Conservation (phyloP, 2,113 vertebrate genomes). For the Hydropotes inermis region DNA sequence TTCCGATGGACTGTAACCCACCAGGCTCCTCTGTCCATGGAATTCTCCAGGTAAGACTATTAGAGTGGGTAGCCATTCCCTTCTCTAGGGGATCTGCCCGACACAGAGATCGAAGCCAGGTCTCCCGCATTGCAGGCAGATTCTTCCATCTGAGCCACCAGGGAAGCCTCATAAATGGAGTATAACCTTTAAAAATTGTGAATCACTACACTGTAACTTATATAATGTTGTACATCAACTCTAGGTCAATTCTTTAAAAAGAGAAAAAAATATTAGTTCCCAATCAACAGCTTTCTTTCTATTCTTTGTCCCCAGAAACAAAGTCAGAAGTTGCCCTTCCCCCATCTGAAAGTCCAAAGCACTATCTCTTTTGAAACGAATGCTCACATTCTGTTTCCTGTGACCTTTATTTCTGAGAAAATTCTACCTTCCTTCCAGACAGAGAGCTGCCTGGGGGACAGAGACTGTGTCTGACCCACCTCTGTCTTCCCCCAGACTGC, state of each 20-base stretch:
- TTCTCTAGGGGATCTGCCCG: neutral
- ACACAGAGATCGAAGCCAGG: neutral
- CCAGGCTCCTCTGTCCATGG: neutral
- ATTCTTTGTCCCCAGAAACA: neutral
- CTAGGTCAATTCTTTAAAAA: neutral
- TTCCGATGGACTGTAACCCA: neutral
- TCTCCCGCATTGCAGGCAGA: neutral
- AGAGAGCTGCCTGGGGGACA: neutral
- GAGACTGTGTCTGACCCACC: neutral
- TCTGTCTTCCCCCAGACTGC: neutral
- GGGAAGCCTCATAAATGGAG: neutral
- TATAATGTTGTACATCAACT: neutral
- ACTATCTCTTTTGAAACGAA: neutral
- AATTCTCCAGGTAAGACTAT: neutral
- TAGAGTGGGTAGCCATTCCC: neutral
- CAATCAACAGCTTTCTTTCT: neutral
- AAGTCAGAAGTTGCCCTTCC: neutral
- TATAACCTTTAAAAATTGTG: neutral
- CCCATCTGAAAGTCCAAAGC: neutral
- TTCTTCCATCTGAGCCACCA: neutral
- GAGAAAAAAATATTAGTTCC: neutral
- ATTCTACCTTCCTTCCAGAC: neutral
- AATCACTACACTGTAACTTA: neutral
- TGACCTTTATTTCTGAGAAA: neutral
- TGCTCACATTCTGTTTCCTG: neutral